phyloP scores from a whole-genome alignment of 2,888 invertebrate genomes.

The Lithophane ornitopus region DNA sequence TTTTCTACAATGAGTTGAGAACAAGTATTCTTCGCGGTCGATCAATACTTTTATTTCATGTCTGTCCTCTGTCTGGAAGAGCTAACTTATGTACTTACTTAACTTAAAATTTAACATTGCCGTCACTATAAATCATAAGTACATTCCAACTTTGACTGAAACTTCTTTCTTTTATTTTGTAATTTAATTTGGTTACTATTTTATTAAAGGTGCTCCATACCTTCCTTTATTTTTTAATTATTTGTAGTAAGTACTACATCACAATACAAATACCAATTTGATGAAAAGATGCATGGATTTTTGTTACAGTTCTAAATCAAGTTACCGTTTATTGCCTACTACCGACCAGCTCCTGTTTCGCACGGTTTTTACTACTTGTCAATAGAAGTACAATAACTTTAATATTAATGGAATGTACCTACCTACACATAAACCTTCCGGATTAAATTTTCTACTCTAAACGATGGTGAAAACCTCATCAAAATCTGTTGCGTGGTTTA shows the following conservation, averaged over 20 bases:
- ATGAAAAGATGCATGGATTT: background rate
- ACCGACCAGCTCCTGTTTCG: too few species aligned
- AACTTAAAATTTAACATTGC: background rate
- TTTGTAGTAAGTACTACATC: too few species aligned
- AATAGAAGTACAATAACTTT: too few species aligned
- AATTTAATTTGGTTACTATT: too few species aligned
- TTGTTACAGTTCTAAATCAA: background rate
- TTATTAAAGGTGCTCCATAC: background rate
- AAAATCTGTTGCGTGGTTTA: too few species aligned
- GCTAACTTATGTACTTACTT: background rate
- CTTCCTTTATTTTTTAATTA: too few species aligned
- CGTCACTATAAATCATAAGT: background rate
- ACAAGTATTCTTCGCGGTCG: background rate
- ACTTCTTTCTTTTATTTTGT: background rate
- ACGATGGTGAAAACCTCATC: too few species aligned
- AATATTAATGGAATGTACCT: too few species aligned
- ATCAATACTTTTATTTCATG: conserved; percentile 9
- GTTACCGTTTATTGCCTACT: background rate
- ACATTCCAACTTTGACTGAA: background rate
- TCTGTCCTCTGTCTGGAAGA: background rate
- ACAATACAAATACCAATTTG: too few species aligned
- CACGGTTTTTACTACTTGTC: too few species aligned
- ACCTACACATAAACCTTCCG: too few species aligned
- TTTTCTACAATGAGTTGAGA: background rate
- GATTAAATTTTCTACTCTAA: too few species aligned